Evolutionary conservation across 2,888 invertebrate species (phyloP).

Genomic region (Lysandra coridon): DNA sequence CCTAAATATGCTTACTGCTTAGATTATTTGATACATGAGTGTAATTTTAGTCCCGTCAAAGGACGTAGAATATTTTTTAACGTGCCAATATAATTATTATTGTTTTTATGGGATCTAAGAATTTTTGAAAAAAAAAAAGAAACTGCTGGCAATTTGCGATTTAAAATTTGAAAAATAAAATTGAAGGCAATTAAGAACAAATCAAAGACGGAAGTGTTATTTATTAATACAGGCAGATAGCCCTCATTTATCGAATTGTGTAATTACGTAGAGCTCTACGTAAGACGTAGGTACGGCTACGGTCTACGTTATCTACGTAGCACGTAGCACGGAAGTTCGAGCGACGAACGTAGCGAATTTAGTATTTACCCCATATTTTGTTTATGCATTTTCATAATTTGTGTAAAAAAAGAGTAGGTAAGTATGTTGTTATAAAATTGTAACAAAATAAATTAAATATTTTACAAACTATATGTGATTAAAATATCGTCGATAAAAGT

Average conservation of each 20-base stretch:
- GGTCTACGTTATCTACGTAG: neutral
- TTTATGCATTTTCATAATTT: neutral
- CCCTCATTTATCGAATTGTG: neutral
- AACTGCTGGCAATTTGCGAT: too few relatives aligned
- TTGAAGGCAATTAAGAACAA: neutral
- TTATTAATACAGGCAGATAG: too few relatives aligned
- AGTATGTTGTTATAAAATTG: neutral
- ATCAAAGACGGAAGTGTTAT: too few relatives aligned
- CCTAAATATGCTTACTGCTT: too few relatives aligned
- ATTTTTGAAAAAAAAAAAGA: too few relatives aligned
- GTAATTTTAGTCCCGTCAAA: too few relatives aligned
- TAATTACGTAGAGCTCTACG: neutral
- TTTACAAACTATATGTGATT: neutral
- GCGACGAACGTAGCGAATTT: neutral
- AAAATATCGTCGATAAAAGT: neutral
- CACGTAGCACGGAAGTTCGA: neutral
- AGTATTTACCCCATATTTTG: neutral
- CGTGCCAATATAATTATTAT: too few relatives aligned
- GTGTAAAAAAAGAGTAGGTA: too few relatives aligned
- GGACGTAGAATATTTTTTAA: too few relatives aligned
- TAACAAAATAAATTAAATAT: neutral
- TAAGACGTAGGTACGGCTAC: neutral
- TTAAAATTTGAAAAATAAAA: too few relatives aligned
- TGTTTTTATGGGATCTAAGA: too few relatives aligned
- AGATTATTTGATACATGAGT: too few relatives aligned